phyloP scores from a whole-genome alignment of 2,113 vertebrate species.

The Ammospiza caudacuta region DNA sequence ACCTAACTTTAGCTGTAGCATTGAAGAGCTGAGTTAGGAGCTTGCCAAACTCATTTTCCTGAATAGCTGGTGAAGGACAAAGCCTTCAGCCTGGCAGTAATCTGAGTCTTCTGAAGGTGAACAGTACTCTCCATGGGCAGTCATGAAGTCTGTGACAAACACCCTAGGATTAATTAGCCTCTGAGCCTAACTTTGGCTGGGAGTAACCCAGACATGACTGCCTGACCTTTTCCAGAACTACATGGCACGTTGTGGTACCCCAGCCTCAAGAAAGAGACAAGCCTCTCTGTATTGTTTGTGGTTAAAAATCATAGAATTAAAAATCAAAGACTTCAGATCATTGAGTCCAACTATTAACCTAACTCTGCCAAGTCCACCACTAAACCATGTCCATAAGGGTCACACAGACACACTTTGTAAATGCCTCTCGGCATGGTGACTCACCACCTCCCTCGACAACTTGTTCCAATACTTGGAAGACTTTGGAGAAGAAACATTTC shows the following conservation, averaged over 20 bases:
- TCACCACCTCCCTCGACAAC: background rate
- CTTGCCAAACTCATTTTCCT: background rate
- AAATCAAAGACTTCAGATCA: background rate
- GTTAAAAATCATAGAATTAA: background rate
- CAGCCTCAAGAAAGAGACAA: background rate
- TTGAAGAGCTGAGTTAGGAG: background rate
- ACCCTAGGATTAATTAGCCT: accelerated
- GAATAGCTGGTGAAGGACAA: background rate
- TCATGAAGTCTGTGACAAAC: background rate
- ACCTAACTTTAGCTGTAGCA: background rate
- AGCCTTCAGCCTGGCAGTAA: background rate
- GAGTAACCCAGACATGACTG: background rate
- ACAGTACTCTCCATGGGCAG: background rate
- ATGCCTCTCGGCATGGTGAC: background rate
- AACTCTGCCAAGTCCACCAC: background rate
- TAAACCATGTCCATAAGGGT: background rate
- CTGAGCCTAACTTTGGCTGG: background rate
- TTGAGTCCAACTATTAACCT: background rate
- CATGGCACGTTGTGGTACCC: accelerated
- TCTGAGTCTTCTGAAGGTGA: background rate
- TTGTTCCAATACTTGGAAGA: background rate
- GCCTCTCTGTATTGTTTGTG: background rate
- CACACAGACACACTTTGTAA: background rate
- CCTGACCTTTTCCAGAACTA: background rate
- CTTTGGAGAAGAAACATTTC: background rate